Base-by-base conservation (phyloP, 2,113 vertebrate genomes). In the Passer montanus region DNA sequence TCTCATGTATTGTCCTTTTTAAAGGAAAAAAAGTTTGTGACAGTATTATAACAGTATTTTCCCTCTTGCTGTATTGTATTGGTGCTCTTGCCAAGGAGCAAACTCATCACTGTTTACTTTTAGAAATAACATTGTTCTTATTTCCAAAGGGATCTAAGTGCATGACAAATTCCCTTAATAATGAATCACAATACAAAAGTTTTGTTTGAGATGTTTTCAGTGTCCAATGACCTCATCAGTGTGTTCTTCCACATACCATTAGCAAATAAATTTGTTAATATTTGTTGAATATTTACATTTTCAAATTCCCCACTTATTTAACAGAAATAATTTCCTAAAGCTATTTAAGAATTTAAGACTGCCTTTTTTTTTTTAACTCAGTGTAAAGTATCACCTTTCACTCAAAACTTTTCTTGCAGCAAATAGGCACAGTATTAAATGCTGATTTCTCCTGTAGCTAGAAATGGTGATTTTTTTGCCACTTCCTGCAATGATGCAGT, bases 101-200 rank as follows among this genome's bases (percentile, higher is more conserved):
- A 52, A 67, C 27, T 75, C 24, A 39, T 90, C 69, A 21, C 11
- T 44, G 10, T 60, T 96, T 94, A 79, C 88, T 96, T 97, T 96
- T 91, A 93, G 80, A 74, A 88, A 88, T 74, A 96, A 90, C 5
- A 37, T 28, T 44, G 78, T 46, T 92, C 33, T 50, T 35, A 67
- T 93, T 46, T 86, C 87, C 23, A 37, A 30, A 93, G 53, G 84
- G 15, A 69, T 91, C 80, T 70, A 68, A 91, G 87, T 69, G 41
- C 26, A 30, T 77, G 52, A 77, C 31, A 76, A 33, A 53, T 96
- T 90, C 55, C 50, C 47, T 58, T 83, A 53, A 66, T 43, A 33
- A 84, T 68, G 69, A 39, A 46, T 88, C 59, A 74, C 41, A 87
- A 7, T 55, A 15, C 21, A 62, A 15, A 88, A 55, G 31, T 79